Conservation (phyloP, 2,113 vertebrate genomes). For the Cacatua alba region DNA sequence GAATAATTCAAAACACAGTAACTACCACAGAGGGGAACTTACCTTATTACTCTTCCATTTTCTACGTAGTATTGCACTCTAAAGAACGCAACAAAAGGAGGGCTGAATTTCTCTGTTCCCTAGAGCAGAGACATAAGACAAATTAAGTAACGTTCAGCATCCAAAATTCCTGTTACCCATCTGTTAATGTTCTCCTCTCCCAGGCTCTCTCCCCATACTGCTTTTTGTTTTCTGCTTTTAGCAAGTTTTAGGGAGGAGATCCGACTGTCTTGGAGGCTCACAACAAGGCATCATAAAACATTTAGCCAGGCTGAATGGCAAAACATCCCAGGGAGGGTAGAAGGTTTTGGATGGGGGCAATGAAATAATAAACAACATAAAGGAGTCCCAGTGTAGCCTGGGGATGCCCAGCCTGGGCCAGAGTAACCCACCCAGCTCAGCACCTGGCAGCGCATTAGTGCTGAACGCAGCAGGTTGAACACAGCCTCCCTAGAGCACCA, state of each 20-base stretch:
- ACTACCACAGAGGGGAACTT: not conserved
- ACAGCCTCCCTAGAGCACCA: not conserved
- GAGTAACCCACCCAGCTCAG: not conserved
- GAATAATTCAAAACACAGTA: not conserved
- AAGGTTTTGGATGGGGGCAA: not conserved
- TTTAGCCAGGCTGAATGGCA: not conserved
- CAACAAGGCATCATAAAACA: not conserved
- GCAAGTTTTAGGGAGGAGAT: not conserved
- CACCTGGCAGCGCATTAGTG: not conserved
- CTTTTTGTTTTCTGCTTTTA: not conserved
- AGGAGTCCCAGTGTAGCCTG: not conserved
- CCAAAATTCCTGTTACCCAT: not conserved
- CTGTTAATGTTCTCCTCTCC: not conserved
- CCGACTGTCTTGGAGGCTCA: not conserved
- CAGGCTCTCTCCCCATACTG: not conserved
- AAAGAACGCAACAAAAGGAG: constrained; percentile 84
- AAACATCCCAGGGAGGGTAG: not conserved
- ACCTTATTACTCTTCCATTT: constrained; percentile 88
- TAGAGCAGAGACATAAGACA: constrained; percentile 35
- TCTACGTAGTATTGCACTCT: constrained; percentile 90
- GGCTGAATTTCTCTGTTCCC: constrained; percentile 74
- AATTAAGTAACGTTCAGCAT: not conserved
- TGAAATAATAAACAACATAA: not conserved
- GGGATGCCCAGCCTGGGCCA: not conserved
- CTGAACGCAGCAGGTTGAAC: not conserved